Percentiles rank a stretch among this genome's conserved stretches.
Evolutionary conservation across 2,113 vertebrate genomes (phyloP).

Genomic region (Indicator maculatus): DNA sequence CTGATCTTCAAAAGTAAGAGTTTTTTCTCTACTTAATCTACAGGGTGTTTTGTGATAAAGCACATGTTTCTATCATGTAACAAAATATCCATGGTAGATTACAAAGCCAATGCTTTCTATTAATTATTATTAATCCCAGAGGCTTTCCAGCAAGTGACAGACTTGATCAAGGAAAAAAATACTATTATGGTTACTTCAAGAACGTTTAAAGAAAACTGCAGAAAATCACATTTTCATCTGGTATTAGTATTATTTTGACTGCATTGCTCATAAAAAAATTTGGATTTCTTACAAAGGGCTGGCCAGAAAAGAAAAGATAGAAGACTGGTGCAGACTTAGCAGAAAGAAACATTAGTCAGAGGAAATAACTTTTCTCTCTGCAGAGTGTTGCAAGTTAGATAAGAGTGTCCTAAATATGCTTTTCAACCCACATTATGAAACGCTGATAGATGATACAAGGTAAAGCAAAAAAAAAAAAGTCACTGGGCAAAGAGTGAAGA

Average conservation of each 20-base stretch:
- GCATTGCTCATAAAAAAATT: background rate
- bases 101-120: background rate
- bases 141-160: background rate
- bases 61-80: background rate
- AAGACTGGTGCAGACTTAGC: slow-evolving; percentile 10
- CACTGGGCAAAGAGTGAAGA: background rate
- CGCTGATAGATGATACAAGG: slow-evolving; percentile 10
- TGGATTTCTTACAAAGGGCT: slow-evolving; percentile 41
- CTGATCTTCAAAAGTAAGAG: background rate
- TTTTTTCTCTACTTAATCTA: background rate
- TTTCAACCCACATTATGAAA: slow-evolving; percentile 49
- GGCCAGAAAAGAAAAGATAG: slow-evolving; percentile 38
- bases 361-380: slow-evolving; percentile 27
- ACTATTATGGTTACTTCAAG: background rate
- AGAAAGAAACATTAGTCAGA: slow-evolving; percentile 40
- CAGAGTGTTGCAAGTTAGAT: background rate
- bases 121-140: background rate
- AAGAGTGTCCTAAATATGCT: background rate
- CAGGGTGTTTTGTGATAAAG: background rate
- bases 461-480: slow-evolving; percentile 34
- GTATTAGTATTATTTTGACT: background rate
- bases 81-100: background rate
- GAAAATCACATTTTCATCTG: background rate
- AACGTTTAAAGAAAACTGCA: background rate
- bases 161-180: background rate